Evolutionary conservation across 2,888 invertebrate genomes (phyloP).

Genomic region (Zootermopsis nevadensis): DNA sequence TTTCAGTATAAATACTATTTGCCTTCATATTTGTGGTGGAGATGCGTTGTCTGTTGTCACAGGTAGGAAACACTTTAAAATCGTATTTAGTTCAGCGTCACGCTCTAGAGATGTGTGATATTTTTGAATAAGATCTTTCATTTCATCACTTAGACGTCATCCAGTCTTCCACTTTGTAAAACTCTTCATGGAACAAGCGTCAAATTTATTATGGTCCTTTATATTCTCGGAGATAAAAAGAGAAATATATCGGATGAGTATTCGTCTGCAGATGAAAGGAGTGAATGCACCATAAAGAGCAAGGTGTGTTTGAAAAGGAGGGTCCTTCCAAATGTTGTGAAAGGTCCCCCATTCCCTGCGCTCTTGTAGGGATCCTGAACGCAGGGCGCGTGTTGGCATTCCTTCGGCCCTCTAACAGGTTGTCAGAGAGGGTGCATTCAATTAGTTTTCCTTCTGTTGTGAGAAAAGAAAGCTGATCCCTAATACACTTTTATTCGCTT

Average conservation of each 20-base stretch:
- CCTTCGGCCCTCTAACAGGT: conserved; percentile 9
- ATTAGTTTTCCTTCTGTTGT: conserved; percentile 11
- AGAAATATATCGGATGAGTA: background rate
- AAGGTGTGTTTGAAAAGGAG: background rate
- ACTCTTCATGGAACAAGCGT: background rate
- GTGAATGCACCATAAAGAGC: background rate
- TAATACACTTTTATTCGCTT: background rate
- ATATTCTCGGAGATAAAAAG: background rate
- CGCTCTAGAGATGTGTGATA: too few species aligned
- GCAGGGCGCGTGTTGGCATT: background rate
- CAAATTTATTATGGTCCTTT: conserved; percentile 10
- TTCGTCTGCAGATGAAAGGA: background rate
- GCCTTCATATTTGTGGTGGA: too few species aligned
- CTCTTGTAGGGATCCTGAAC: background rate
- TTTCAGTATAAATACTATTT: too few species aligned
- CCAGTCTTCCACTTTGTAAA: background rate
- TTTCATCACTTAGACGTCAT: background rate
- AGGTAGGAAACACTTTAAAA: too few species aligned
- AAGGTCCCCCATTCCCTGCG: background rate
- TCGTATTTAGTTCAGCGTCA: too few species aligned
- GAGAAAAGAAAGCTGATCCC: conserved; percentile 6
- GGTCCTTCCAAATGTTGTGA: conserved; percentile 17
- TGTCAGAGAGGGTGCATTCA: conserved; percentile 15
- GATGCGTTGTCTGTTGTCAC: too few species aligned
- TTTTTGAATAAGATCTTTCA: too few species aligned